Evolutionary conservation across 2,888 invertebrate species (phyloP).

Genomic region (Mechanitis messenoides): DNA sequence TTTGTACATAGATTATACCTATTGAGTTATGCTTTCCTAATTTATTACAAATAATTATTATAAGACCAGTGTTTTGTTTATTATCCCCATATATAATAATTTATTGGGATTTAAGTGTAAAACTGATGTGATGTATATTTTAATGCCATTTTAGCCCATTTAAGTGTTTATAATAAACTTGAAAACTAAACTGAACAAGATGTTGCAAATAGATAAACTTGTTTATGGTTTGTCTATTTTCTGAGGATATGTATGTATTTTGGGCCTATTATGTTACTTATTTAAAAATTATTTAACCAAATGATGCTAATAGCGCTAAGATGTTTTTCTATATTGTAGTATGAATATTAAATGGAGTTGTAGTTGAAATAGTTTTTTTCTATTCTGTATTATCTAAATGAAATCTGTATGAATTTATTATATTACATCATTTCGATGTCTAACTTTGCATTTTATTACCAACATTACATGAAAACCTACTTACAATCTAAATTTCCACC

Average conservation of each 20-base stretch:
- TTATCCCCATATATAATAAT: constrained; percentile 25
- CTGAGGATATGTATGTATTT: background rate
- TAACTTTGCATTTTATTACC: constrained; percentile 32
- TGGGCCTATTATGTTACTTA: constrained; percentile 56
- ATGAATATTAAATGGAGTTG: constrained; percentile 47
- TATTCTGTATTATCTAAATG: constrained; percentile 68
- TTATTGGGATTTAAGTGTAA: constrained; percentile 32
- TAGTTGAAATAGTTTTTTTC: constrained; percentile 63
- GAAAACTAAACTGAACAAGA: background rate
- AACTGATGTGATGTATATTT: constrained; percentile 67
- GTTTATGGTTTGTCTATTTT: no score
- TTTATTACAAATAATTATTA: constrained; percentile 2
- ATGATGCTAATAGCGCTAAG: constrained; percentile 70
- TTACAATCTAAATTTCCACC: no score
- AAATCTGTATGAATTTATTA: constrained; percentile 69
- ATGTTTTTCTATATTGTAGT: constrained; percentile 62
- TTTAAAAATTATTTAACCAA: constrained; percentile 70
- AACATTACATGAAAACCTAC: background rate
- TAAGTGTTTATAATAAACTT: background rate
- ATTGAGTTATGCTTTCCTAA: constrained; percentile 1
- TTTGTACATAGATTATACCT: constrained; percentile 2
- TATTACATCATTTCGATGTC: constrained; percentile 71
- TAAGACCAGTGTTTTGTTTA: background rate
- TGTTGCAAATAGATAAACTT: background rate
- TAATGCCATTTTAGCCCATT: constrained; percentile 69